Conservation (phyloP, 2,113 vertebrate species). For the Forbesichthys agassizii region DNA sequence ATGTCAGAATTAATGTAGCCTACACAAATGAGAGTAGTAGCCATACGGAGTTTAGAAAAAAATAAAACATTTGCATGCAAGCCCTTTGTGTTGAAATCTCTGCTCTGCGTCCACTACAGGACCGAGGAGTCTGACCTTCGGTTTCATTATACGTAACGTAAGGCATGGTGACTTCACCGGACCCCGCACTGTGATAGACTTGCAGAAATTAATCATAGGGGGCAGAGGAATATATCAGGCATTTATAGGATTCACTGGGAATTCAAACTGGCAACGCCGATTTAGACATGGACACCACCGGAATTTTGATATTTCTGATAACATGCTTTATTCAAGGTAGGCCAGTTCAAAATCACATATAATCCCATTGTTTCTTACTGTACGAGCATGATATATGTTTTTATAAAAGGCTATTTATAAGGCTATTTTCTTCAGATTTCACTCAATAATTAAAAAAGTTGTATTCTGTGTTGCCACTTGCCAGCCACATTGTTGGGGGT, state of each 20-base stretch:
- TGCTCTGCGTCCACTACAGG: background rate
- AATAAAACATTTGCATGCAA: background rate
- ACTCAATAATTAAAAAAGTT: background rate
- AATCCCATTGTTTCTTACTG: background rate
- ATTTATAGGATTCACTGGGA: conserved; percentile 16
- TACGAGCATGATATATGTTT: background rate
- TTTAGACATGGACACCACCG: conserved; percentile 59
- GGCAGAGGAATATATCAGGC: conserved; percentile 3
- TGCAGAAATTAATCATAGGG: background rate
- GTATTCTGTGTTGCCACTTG: no score
- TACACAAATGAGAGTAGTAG: conserved; percentile 36
- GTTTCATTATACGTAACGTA: background rate
- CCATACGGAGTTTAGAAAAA: background rate
- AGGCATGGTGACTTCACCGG: conserved; percentile 19
- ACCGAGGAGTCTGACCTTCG: background rate
- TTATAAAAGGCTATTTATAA: no score
- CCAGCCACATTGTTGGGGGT: no score
- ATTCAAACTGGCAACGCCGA: conserved; percentile 54
- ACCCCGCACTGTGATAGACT: conserved; percentile 12
- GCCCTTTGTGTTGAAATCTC: background rate
- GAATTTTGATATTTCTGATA: conserved; percentile 66
- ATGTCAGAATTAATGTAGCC: conserved; percentile 3
- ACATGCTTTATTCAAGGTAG: conserved; percentile 64
- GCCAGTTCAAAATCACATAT: background rate
- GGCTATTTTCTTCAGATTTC: background rate